Conservation (phyloP, 2,113 vertebrate species). For the Buteo buteo region DNA sequence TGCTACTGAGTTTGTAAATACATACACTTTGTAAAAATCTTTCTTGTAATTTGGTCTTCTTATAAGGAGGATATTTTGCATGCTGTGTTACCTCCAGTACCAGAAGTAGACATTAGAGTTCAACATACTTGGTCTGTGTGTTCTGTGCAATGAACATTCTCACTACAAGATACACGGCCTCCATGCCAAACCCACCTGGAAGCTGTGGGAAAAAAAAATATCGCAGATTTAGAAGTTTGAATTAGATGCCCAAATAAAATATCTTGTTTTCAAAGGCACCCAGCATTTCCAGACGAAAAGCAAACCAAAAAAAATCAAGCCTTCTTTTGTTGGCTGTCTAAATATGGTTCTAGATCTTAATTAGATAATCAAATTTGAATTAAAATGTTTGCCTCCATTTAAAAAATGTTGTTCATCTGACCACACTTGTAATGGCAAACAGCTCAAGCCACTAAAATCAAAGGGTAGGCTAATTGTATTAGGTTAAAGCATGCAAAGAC, state of each 20-base stretch:
- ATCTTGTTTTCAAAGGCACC: background rate
- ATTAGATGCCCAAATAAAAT: background rate
- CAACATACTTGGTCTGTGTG: background rate
- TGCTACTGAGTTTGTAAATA: background rate
- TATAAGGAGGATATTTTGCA: background rate
- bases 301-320: background rate
- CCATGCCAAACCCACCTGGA: background rate
- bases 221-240: background rate
- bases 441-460: background rate
- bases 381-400: background rate
- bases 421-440: background rate
- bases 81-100: background rate
- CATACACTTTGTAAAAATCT: accelerated
- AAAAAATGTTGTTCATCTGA: background rate
- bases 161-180: background rate
- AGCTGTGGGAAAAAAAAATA: background rate
- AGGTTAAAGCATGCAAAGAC: background rate
- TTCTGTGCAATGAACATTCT: background rate
- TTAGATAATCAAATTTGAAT: slow-evolving; percentile 11
- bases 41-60: background rate
- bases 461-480: background rate
- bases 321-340: background rate
- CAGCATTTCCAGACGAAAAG: background rate
- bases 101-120: background rate
- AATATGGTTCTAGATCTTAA: background rate